Evolutionary conservation across 2,797 vertebrate species (phyloP), one percentile per base, ranked within the genome.

Genomic region (Parotocinclus haroldoi): DNA sequence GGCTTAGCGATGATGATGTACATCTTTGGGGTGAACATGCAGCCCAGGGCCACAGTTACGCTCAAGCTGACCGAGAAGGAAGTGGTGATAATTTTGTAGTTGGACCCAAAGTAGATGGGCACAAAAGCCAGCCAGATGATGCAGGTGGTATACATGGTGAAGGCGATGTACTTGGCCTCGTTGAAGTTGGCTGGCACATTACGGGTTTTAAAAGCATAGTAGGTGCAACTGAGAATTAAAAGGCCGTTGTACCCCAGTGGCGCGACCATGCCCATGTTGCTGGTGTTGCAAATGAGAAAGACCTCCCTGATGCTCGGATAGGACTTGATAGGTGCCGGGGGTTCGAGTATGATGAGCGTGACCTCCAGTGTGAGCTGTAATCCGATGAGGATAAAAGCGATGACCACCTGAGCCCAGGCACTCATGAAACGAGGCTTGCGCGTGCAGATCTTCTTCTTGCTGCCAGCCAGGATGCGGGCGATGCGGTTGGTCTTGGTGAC

Each of bases 401-500:
- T 99, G 60, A 97, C 92, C 57, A 99, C 89, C 68, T 99, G 96
- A 13, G 96, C 96, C 92, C 95, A 98, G 0, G 96, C 96, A 0
- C 96, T 98, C 96, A 99, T 99, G 87, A 98, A 99, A 13, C 95
- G 87, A 0, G 97, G 97, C 76, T 99, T 99, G 69, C 89, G 89
- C 3, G 97, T 99, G 77, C 97, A 99, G 78, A 99, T 99, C 84
- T 99, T 99, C 88, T 99, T 99, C 83, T 99, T 99, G 88, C 97
- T 99, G 72, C 97, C 97, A 18, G 97, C 97, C 78, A 99, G 85
- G 83, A 99, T 99, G 66, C 96, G 90, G 0, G 97, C 97, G 16
- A 99, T 99, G 59, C 97, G 96, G 77, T 94, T 94, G 52, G 93
- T 94, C 82, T 99, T 99, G 13, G 97, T 99, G 68, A 99, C 96